A percentile compares a stretch with the other conserved stretches of the same genome.
phyloP scores from a whole-genome alignment of 2,113 vertebrate species.

The Helogale parvula region DNA sequence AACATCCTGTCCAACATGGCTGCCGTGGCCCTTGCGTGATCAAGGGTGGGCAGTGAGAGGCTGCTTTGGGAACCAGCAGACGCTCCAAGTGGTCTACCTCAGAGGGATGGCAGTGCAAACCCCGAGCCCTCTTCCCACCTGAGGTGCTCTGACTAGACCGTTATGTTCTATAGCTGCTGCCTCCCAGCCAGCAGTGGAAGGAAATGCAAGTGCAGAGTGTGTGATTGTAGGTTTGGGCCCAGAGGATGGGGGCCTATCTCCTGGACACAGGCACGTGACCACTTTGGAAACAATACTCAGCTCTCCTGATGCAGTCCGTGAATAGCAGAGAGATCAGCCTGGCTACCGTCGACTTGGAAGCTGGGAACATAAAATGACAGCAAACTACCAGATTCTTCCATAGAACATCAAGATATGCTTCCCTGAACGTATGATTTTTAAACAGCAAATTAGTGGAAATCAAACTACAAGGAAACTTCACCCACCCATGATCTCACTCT shows the following conservation, averaged over 20 bases:
- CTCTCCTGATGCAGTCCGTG: neutral
- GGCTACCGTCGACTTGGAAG: neutral
- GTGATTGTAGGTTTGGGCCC: neutral
- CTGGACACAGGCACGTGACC: neutral
- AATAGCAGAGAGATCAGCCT: neutral
- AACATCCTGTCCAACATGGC: neutral
- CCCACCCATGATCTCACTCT: neutral
- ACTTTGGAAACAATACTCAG: neutral
- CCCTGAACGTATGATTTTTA: neutral
- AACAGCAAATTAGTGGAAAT: slow-evolving; percentile 12
- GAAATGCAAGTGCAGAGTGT: neutral
- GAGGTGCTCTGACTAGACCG: neutral
- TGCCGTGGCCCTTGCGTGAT: neutral
- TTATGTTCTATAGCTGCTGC: neutral
- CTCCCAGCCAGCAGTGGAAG: neutral
- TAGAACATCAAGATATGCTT: neutral
- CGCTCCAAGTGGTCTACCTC: neutral
- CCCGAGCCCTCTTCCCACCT: neutral
- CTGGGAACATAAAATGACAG: neutral
- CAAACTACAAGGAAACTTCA: neutral
- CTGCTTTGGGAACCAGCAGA: neutral
- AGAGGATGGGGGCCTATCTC: neutral
- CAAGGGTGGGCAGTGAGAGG: neutral
- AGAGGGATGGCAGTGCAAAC: neutral
- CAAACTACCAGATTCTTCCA: neutral